A percentile compares a stretch with the other conserved stretches of the same genome.
Evolutionary conservation across 2,113 vertebrate species (phyloP).

Genomic region (Peucedramus taeniatus): DNA sequence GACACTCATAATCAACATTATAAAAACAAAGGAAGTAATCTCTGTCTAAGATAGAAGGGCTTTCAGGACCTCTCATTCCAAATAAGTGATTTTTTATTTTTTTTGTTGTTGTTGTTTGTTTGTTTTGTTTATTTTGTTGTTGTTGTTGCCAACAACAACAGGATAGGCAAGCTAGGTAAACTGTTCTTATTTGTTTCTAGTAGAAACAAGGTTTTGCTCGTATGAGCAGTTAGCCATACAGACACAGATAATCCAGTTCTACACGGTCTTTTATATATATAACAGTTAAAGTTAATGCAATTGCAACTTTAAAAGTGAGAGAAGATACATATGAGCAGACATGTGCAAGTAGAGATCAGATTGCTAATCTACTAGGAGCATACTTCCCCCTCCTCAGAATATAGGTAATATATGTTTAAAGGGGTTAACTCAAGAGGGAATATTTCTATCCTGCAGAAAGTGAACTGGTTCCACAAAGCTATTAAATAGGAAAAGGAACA

Average conservation of each 20-base stretch:
- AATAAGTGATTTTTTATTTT: not conserved
- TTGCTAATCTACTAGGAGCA: not conserved
- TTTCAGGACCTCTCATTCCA: not conserved
- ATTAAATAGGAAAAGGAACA: not conserved
- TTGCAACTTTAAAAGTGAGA: not conserved
- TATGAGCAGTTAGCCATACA: not conserved
- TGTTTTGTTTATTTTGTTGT: not conserved
- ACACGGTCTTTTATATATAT: not conserved
- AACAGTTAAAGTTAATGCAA: not conserved
- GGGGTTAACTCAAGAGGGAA: not conserved
- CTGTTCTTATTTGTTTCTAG: not conserved
- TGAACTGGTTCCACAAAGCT: not conserved
- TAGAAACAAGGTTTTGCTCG: not conserved
- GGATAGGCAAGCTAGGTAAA: not conserved
- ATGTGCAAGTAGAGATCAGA: not conserved
- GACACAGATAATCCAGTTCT: not conserved
- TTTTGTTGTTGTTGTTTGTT: too few relatives aligned
- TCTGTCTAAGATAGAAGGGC: not conserved
- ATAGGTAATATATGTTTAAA: not conserved
- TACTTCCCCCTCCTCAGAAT: not conserved
- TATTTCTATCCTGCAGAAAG: not conserved
- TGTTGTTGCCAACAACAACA: too few relatives aligned
- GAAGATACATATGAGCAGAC: not conserved
- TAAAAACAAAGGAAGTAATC: constrained; percentile 3
- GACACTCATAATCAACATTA: not conserved